Evolutionary conservation across 2,113 vertebrate genomes (phyloP).

Genomic region (Chionis minor): DNA sequence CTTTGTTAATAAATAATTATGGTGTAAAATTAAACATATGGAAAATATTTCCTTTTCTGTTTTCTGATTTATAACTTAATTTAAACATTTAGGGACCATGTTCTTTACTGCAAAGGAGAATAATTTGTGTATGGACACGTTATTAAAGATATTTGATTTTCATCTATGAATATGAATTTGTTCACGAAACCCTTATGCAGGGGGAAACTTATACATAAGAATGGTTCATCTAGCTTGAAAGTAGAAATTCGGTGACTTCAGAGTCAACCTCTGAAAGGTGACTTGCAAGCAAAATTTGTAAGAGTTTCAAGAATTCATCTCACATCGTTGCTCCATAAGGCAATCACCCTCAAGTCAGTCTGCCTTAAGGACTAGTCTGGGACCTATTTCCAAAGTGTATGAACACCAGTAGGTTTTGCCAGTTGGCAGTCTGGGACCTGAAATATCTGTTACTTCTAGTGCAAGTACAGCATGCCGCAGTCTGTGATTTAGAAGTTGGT

Average conservation of each 20-base stretch:
- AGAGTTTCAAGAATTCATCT: not conserved
- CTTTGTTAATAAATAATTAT: constrained; percentile 23
- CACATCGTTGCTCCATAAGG: not conserved
- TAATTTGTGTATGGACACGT: not conserved
- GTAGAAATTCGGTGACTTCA: not conserved
- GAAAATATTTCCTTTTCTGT: constrained; percentile 26
- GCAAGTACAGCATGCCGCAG: not conserved
- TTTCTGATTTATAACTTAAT: not conserved
- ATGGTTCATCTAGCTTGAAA: not conserved
- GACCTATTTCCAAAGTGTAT: constrained; percentile 1
- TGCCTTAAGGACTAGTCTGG: not conserved
- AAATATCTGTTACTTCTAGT: not conserved
- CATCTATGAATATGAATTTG: not conserved
- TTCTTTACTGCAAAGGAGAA: not conserved
- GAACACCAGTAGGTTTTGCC: constrained; percentile 13
- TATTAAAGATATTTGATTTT: constrained; percentile 9
- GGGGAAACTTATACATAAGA: not conserved
- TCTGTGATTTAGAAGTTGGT: not conserved
- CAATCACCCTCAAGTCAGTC: not conserved
- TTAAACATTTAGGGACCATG: not conserved
- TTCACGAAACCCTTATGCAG: not conserved
- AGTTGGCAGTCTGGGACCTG: constrained; percentile 19
- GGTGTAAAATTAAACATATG: constrained; percentile 2
- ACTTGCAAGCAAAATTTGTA: not conserved
- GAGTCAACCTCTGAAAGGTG: not conserved